Base-by-base conservation (phyloP, 2,797 vertebrate genomes). In the Eidolon dupreanum region DNA sequence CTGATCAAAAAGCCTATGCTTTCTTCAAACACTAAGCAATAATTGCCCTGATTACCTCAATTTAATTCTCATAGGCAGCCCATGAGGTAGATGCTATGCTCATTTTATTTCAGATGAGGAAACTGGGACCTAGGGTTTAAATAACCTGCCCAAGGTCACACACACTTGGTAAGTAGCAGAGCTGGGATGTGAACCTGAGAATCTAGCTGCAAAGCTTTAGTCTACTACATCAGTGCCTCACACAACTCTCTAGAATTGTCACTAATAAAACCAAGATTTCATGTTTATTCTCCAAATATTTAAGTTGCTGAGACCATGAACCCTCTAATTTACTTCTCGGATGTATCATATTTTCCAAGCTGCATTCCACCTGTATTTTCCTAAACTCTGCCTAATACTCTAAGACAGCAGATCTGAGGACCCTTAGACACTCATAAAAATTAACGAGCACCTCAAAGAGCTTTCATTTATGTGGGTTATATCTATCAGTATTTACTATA, bases 391-490 rank as follows among this genome's bases (percentile, higher is more conserved):
- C 15, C 20, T 17, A 77, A 65, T 36, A 70, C 6, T 77, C 38
- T n/a, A 75, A 81, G 26, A 55, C 19, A 78, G 57, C 53, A 79
- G 20, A 91, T 57, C 46, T 77, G 74, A 46, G 75, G 8, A 71
- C 7, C 0, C 53, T 75, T 55, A 68, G 2, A 33, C 15, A n/a
- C 5, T 26, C 43, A 77, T 70, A 71, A 93, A 90, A 93, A 53
- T 59, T 87, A 85, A 86, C 31, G 12, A 86, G 74, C 82, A 82
- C n/a, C 53, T 93, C 96, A 90, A 82, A 87, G 70, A 78, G 53
- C 49, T 88, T 83, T 66, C 51, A 49, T 59, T 53, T 78, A 51
- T 83, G 11, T 83, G 63, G 41, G 11, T 61, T 84, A 53, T 12
- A 53, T 19, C 55, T 84, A 51, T 79, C 43, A 88, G 53, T 53